Evolutionary conservation across 2,888 invertebrate species (phyloP).

Genomic region (Catocala nupta): DNA sequence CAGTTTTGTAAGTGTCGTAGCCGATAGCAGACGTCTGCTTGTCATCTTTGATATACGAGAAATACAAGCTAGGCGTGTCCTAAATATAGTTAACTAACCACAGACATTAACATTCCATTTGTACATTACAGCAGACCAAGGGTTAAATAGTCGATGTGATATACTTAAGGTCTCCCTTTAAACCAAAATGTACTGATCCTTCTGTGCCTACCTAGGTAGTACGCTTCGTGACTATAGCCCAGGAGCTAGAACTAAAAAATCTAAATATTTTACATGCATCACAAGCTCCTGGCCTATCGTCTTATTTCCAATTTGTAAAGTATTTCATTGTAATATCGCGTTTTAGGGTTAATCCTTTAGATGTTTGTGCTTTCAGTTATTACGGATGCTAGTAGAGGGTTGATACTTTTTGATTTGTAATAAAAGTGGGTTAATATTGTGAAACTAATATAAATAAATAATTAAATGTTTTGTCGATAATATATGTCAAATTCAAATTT

Average conservation of each 20-base stretch:
- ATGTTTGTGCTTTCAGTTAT: slow-evolving; percentile 58
- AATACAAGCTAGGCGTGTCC: not conserved
- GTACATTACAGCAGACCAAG: slow-evolving; percentile 58
- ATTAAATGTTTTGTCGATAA: too few relatives aligned
- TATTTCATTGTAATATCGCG: slow-evolving; percentile 59
- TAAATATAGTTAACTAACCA: slow-evolving; percentile 38
- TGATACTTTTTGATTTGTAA: slow-evolving; percentile 15
- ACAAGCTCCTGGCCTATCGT: slow-evolving; percentile 56
- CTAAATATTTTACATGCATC: slow-evolving; percentile 35
- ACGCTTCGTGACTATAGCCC: slow-evolving; percentile 55
- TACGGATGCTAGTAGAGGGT: slow-evolving; percentile 16
- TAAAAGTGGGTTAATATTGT: slow-evolving; percentile 24
- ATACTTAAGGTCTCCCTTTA: slow-evolving; percentile 80
- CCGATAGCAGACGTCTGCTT: too few relatives aligned
- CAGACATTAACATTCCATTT: slow-evolving; percentile 72
- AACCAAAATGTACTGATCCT: slow-evolving; percentile 87
- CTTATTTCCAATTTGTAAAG: slow-evolving; percentile 62
- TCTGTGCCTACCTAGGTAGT: slow-evolving; percentile 82
- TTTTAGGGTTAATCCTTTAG: slow-evolving; percentile 51
- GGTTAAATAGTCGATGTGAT: slow-evolving; percentile 81
- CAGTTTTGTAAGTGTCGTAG: too few relatives aligned
- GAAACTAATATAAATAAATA: too few relatives aligned
- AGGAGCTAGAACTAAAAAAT: slow-evolving; percentile 43
- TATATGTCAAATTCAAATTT: too few relatives aligned
- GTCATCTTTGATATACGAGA: too few relatives aligned